Percentiles rank a stretch among this genome's conserved stretches.
phyloP scores from a whole-genome alignment of 2,113 vertebrate species.

The Stigmatopora argus region DNA sequence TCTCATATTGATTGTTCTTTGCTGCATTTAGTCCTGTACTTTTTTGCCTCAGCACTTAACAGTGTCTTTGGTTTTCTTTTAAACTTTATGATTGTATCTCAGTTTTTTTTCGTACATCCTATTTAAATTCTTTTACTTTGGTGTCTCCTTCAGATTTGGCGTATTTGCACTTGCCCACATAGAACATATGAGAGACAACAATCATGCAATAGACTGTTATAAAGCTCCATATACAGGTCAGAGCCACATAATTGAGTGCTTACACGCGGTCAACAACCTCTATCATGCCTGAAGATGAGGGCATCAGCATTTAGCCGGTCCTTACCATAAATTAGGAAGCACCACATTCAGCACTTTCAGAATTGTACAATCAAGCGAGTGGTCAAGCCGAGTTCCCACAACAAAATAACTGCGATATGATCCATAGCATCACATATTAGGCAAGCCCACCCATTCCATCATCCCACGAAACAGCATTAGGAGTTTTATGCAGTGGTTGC shows the following conservation, averaged over 20 bases:
- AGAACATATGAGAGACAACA: neutral
- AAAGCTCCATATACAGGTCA: neutral
- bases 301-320: neutral
- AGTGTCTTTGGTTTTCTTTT: neutral
- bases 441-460: constrained; percentile 9
- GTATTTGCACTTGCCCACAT: neutral
- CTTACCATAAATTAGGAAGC: neutral
- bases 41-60: neutral
- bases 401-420: neutral
- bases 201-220: neutral
- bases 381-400: neutral
- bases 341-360: neutral
- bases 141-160: neutral
- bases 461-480: constrained; percentile 7
- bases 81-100: neutral
- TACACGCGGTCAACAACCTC: neutral
- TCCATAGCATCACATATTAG: neutral
- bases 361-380: neutral
- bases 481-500: constrained; percentile 23
- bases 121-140: neutral
- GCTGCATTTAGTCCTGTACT: neutral
- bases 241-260: neutral
- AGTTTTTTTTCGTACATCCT: neutral
- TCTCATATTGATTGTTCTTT: neutral
- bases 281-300: constrained; percentile 11